A percentile compares a stretch with the other conserved stretches of the same genome.
phyloP scores from a whole-genome alignment of 2,113 vertebrate genomes.

The Chionis minor region DNA sequence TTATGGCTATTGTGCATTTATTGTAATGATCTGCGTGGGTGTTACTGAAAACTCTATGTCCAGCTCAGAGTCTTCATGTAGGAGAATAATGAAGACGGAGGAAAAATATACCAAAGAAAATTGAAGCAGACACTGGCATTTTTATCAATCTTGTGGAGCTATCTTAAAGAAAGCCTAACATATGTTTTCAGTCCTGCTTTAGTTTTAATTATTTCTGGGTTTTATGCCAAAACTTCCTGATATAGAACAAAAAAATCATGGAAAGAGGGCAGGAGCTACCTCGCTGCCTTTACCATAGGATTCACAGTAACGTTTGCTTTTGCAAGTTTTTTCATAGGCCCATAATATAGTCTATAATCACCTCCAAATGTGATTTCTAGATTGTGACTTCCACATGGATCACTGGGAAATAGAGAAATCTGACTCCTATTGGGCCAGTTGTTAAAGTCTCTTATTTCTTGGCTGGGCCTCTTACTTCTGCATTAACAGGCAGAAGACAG shows the following conservation, averaged over 20 bases:
- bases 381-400: background rate
- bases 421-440: background rate
- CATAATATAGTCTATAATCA: background rate
- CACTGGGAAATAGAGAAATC: background rate
- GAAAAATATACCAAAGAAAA: background rate
- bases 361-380: background rate
- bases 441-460: background rate
- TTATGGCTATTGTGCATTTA: background rate
- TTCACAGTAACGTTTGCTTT: background rate
- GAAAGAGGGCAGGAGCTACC: background rate
- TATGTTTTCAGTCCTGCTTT: background rate
- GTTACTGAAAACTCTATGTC: background rate
- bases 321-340: background rate
- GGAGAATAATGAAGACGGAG: background rate
- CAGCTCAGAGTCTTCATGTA: background rate
- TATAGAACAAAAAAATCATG: background rate
- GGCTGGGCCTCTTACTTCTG: background rate
- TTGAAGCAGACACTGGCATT: background rate
- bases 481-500: background rate
- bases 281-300: background rate
- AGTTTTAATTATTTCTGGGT: accelerated
- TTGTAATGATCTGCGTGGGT: background rate
- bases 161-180: background rate
- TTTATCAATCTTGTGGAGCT: background rate
- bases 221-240: background rate